Evolutionary conservation across 2,888 invertebrate genomes (phyloP).

Genomic region (Ophion obscuratus): DNA sequence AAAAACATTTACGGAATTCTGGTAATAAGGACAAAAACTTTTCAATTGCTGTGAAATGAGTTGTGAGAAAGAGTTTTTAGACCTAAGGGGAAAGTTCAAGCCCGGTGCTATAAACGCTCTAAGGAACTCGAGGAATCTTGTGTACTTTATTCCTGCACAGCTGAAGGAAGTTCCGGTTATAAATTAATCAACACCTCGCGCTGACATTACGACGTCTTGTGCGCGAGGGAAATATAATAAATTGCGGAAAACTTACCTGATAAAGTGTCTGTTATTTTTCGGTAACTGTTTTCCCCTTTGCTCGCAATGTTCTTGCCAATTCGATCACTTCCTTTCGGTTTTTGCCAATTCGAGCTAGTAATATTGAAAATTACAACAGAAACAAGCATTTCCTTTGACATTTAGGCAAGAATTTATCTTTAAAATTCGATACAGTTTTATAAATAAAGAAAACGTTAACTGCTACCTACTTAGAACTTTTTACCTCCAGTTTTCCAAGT

Average conservation of each 20-base stretch:
- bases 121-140: slow-evolving; percentile 3
- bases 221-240: not conserved
- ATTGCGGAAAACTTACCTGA: no score
- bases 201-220: not conserved
- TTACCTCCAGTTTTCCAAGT: no score
- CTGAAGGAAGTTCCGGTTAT: not conserved
- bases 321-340: not conserved
- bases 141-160: not conserved
- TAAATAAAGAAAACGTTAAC: no score
- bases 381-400: no score
- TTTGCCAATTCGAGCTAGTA: not conserved
- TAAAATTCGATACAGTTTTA: no score
- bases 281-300: not conserved
- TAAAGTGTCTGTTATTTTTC: not conserved
- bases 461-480: no score
- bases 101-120: not conserved
- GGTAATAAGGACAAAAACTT: slow-evolving; percentile 18
- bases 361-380: not conserved
- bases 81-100: not conserved
- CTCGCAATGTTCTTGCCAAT: no score
- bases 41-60: slow-evolving; percentile 19
- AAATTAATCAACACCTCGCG: slow-evolving; percentile 9
- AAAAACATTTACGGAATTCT: slow-evolving; percentile 6
- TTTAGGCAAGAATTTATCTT: no score
- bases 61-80: not conserved